A percentile compares a stretch with the other conserved stretches of the same genome.
Evolutionary conservation across 2,888 invertebrate genomes (phyloP).

Genomic region (Pandemis corylana): DNA sequence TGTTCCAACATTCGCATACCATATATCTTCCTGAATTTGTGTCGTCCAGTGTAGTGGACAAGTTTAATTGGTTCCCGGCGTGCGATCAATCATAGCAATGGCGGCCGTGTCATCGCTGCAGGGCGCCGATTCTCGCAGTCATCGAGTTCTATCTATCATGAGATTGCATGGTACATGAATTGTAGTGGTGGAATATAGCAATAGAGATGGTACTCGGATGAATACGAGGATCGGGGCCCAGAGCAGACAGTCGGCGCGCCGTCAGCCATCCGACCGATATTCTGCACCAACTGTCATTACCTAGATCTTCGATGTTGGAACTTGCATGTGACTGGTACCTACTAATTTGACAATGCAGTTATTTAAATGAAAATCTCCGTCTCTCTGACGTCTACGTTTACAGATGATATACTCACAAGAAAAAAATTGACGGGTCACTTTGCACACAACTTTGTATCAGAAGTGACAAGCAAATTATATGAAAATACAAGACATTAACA

Average conservation of each 20-base stretch:
- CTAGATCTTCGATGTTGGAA: background rate
- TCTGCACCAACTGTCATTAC: background rate
- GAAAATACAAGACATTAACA: no score
- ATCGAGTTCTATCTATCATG: background rate
- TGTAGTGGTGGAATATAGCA: background rate
- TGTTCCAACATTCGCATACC: conserved; percentile 52
- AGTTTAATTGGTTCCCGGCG: conserved; percentile 78
- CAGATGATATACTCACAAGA: no score
- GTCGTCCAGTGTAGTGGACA: conserved; percentile 71
- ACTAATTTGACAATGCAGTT: background rate
- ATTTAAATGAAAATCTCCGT: background rate
- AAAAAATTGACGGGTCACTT: no score
- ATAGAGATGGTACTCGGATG: background rate
- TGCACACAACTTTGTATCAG: no score
- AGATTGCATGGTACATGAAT: background rate
- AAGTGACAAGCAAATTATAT: no score
- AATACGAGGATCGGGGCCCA: background rate
- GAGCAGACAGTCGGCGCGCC: conserved; percentile 3
- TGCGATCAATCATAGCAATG: conserved; percentile 74
- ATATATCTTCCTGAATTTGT: conserved; percentile 71
- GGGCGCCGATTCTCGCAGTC: conserved; percentile 32
- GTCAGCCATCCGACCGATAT: conserved; percentile 4
- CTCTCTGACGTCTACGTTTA: background rate
- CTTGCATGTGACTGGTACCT: background rate
- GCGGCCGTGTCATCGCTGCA: conserved; percentile 61